These are phyloP conservation scores for Campopleginae sp. DNA, from an alignment of 2,888 invertebrate genomes.

Conservation along the genomic window DNA sequence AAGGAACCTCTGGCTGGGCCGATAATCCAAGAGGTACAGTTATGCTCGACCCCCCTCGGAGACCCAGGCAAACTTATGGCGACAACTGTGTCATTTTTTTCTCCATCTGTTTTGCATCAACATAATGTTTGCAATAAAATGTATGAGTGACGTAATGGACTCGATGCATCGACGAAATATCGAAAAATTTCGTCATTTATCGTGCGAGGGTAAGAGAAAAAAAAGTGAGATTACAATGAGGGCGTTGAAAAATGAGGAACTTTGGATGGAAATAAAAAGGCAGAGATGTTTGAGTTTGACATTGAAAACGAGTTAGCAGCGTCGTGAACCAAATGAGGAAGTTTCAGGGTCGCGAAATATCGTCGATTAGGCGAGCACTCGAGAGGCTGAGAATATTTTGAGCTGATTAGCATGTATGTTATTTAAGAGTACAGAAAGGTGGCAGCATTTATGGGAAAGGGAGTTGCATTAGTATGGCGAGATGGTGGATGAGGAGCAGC, in stretches of 20 bases:
- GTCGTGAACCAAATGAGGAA: conserved; percentile 1
- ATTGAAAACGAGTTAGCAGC: not conserved
- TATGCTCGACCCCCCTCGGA: not conserved
- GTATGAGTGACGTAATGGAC: not conserved
- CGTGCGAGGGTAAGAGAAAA: not conserved
- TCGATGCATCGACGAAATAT: not conserved
- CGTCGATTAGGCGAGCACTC: not conserved
- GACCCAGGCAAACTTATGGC: not conserved
- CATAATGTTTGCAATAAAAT: not conserved
- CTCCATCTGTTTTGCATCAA: not conserved
- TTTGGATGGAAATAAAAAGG: not conserved
- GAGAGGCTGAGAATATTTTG: not conserved
- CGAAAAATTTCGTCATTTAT: not conserved
- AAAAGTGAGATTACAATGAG: not conserved
- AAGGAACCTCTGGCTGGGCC: not conserved
- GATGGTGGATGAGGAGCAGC: conserved; percentile 17
- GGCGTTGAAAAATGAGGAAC: not conserved
- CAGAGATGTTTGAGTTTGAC: not conserved
- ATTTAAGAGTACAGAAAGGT: not conserved
- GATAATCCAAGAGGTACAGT: not conserved
- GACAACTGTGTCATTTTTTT: not conserved
- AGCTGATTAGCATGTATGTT: not conserved
- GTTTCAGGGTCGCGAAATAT: conserved; percentile 13
- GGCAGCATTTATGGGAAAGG: not conserved
- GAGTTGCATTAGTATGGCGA: conserved; percentile 22